Percentiles rank a stretch among this genome's conserved stretches.
Evolutionary conservation across 2,888 invertebrate genomes (phyloP).

Genomic region (Diaphora mendica): DNA sequence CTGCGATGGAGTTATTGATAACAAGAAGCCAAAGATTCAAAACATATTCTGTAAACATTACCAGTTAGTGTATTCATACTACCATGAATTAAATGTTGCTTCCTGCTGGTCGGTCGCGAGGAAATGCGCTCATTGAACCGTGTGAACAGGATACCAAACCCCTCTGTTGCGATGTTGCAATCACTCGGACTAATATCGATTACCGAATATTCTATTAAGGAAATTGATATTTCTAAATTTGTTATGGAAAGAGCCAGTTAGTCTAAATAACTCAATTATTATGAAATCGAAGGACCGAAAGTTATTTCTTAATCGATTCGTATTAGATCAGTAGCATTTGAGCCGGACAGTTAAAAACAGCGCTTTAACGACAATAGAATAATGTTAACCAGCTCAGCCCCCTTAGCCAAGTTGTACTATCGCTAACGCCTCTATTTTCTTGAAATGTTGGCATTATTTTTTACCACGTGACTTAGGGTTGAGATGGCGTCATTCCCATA

Average conservation of each 20-base stretch:
- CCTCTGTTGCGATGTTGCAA: constrained; percentile 16
- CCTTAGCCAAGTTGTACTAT: too few relatives aligned
- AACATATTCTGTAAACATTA: constrained; percentile 39
- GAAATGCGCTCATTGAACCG: constrained; percentile 55
- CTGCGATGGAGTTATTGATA: neutral
- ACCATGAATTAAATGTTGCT: constrained; percentile 31
- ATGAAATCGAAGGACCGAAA: neutral
- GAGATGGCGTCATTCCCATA: too few relatives aligned
- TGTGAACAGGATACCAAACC: constrained; percentile 31
- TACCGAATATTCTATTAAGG: constrained; percentile 2
- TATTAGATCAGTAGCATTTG: neutral
- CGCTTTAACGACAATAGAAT: neutral
- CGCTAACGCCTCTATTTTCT: too few relatives aligned
- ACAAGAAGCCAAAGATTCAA: neutral
- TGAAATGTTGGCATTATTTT: too few relatives aligned
- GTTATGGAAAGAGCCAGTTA: neutral
- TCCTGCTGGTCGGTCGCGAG: constrained; percentile 51
- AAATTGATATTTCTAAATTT: neutral
- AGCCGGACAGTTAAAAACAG: neutral
- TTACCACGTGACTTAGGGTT: too few relatives aligned
- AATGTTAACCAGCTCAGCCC: neutral
- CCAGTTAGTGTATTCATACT: constrained; percentile 32
- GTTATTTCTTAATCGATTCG: neutral
- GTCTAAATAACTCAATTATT: neutral
- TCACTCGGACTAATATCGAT: constrained; percentile 11